A percentile compares a stretch with the other conserved stretches of the same genome.
phyloP scores from a whole-genome alignment of 1,140 invertebrate genomes.

The Mercenaria mercenaria region DNA sequence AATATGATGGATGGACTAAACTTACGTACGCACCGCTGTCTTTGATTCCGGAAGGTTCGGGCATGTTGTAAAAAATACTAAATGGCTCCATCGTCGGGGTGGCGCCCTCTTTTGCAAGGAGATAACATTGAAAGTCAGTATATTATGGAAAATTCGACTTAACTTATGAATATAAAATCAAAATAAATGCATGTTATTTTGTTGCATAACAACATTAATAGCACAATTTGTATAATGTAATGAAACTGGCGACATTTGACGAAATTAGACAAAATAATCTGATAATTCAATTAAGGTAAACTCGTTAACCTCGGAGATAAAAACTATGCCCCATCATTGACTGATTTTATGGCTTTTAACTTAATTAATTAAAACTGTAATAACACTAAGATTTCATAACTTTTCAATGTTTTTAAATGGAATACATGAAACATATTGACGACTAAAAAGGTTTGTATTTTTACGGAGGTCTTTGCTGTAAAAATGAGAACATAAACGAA shows the following conservation, averaged over 20 bases:
- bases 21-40: background rate
- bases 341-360: background rate
- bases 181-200: slow-evolving; percentile 10
- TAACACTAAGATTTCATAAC: background rate
- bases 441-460: too few species aligned
- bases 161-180: slow-evolving; percentile 23
- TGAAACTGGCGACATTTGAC: slow-evolving; percentile 17
- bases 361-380: background rate
- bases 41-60: slow-evolving; percentile 34
- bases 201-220: background rate
- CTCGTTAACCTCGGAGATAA: slow-evolving; percentile 6
- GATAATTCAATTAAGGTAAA: slow-evolving; percentile 47
- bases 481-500: too few species aligned
- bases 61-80: slow-evolving; percentile 27
- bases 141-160: slow-evolving; percentile 31
- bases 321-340: background rate
- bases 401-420: background rate
- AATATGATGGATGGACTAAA: slow-evolving; percentile 22
- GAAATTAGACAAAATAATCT: slow-evolving; percentile 33
- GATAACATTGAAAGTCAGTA: slow-evolving; percentile 24
- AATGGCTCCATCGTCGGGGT: background rate
- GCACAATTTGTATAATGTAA: slow-evolving; percentile 1
- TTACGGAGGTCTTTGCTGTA: too few species aligned
- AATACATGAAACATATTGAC: too few species aligned
- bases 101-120: background rate